These are phyloP conservation scores for Eptatretus atami DNA, from an alignment of 2,797 vertebrate species.

Conservation along the genomic window DNA sequence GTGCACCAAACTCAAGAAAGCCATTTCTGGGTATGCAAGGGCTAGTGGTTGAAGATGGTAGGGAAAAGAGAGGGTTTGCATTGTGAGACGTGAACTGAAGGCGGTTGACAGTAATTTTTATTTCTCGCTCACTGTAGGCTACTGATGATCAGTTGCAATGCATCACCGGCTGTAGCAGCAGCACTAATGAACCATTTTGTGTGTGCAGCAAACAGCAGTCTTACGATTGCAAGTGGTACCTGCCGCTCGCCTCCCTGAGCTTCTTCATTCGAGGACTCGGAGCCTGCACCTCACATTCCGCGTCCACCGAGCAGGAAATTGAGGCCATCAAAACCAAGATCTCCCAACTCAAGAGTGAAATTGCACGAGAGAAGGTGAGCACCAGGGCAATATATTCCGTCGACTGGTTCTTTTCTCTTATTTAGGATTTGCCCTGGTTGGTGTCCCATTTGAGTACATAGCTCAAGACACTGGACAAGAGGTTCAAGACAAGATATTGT, in stretches of 20 bases:
- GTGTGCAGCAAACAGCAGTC: constrained; percentile 43
- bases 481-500: too few relatives aligned
- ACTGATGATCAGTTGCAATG: neutral
- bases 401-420: neutral
- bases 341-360: constrained; percentile 61
- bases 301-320: constrained; percentile 55
- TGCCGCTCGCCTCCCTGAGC: constrained; percentile 50
- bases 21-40: constrained; percentile 33
- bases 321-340: constrained; percentile 70
- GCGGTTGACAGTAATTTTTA: neutral
- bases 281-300: constrained; percentile 34
- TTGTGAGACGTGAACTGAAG: neutral
- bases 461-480: neutral
- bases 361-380: constrained; percentile 59
- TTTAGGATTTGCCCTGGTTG: neutral
- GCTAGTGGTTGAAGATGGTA: neutral
- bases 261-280: constrained; percentile 50
- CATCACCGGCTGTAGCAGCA: neutral
- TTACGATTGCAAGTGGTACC: constrained; percentile 87
- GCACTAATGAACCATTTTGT: neutral
- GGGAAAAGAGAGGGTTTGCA: neutral
- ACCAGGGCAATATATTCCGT: neutral
- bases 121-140: neutral
- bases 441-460: neutral
- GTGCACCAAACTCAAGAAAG: constrained; percentile 75